Conservation (phyloP, 2,888 invertebrate species). For the Stegana nigrithorax region DNA sequence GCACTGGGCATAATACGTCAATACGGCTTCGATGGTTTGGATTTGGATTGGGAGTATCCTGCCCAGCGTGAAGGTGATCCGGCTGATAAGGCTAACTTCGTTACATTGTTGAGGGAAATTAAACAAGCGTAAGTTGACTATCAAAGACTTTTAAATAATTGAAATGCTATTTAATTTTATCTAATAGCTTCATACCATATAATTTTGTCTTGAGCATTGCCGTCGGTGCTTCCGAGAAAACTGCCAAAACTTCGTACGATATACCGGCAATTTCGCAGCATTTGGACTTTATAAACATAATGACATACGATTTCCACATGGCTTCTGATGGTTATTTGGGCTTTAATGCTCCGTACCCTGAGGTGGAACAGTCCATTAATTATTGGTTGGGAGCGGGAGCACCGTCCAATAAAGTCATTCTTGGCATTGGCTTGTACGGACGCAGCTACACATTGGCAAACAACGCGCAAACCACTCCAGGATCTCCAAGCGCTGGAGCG, state of each 20-base stretch:
- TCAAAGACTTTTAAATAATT: neutral
- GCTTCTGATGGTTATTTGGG: slow-evolving; percentile 43
- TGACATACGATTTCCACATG: slow-evolving; percentile 56
- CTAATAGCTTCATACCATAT: slow-evolving; percentile 36
- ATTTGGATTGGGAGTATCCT: slow-evolving; percentile 95
- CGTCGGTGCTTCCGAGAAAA: slow-evolving; percentile 52
- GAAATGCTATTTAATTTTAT: neutral
- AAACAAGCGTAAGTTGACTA: slow-evolving; percentile 55
- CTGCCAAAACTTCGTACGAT: slow-evolving; percentile 47
- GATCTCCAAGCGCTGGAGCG: slow-evolving; percentile 35
- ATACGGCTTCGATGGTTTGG: slow-evolving; percentile 88
- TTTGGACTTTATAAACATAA: slow-evolving; percentile 53
- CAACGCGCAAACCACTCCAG: slow-evolving; percentile 55
- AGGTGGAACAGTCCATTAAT: slow-evolving; percentile 85
- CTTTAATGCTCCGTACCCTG: slow-evolving; percentile 69
- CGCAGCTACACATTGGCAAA: slow-evolving; percentile 81
- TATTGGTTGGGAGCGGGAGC: slow-evolving; percentile 77
- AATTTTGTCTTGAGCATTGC: slow-evolving; percentile 78
- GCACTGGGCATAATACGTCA: slow-evolving; percentile 80
- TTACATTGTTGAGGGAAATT: slow-evolving; percentile 48
- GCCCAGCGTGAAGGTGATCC: slow-evolving; percentile 66
- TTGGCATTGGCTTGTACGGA: slow-evolving; percentile 90
- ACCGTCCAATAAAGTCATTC: slow-evolving; percentile 83
- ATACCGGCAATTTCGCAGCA: slow-evolving; percentile 48
- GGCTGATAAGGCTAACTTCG: slow-evolving; percentile 81